Evolutionary conservation across 2,797 vertebrate genomes (phyloP), one percentile per base, ranked within the genome.

Genomic region (Danio aesculapii): DNA sequence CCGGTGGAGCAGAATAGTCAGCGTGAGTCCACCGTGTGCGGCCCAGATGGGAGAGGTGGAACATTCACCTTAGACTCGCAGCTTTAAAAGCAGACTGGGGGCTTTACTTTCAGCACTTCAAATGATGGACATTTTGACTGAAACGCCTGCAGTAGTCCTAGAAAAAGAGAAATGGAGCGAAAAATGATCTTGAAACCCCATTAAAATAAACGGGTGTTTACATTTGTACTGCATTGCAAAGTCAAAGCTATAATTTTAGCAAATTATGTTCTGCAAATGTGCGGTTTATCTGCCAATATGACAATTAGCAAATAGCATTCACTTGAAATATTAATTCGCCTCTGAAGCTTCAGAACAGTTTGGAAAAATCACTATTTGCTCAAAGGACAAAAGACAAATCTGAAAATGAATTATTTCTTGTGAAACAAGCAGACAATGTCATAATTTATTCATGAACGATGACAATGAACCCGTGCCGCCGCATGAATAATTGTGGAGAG

Each of bases 21-120:
- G 81, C 79, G 19, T 75, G 47, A 84, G 30, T 41, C 59, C 74
- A 46, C 70, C 44, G 67, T 79, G 50, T 79, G 68, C 77, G 59
- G 53, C 21, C 58, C 84, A 78, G 82, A 84, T 81, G 80, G 81
- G 66, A 77, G 44, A 79, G 63, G 68, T 41, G 66, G 62, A 75
- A 41, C 81, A 63, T 21, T 75, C 71, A 81, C 77, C 49, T 78
- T n/a, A 77, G 14, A 77, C 75, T 58, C 19, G n/a, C 8, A 19
- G 70, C 58, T 50, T 50, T 55, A 44, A 71, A 75, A 81, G 21
- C 74, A 68, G 21, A 73, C 58, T 14, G 21, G 61, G 30, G 12
- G 46, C 64, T 70, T 69, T 39, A 71, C 46, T 43, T 16, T 21
- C 11, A 53, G 30, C 77, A 53, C n/a, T 21, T 75, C 8, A 49